These are phyloP conservation scores for Tamias sibiricus DNA, from an alignment of 2,113 vertebrate species.

Conservation along the genomic window DNA sequence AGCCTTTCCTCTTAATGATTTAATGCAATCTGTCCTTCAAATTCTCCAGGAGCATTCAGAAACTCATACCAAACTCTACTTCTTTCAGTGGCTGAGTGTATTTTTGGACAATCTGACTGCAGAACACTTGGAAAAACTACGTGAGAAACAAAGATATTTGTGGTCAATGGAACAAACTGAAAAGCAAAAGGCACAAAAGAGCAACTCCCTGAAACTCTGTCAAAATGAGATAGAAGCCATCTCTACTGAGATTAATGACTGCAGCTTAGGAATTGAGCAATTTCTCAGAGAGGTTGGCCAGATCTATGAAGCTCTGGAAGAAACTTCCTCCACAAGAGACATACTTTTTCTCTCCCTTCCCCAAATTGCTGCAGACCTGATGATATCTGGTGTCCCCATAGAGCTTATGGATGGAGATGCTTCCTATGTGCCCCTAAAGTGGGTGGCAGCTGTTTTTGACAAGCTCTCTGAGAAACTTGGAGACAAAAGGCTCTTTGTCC, in stretches of 20 bases:
- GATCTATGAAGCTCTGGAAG: conserved; percentile 87
- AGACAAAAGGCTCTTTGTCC: conserved; percentile 87
- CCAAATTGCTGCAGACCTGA: conserved; percentile 86
- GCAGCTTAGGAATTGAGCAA: conserved; percentile 85
- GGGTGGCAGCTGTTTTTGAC: conserved; percentile 88
- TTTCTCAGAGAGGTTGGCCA: conserved; percentile 88
- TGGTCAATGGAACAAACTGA: conserved; percentile 75
- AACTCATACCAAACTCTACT: conserved; percentile 78
- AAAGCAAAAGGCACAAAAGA: conserved; percentile 75
- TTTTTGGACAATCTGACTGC: conserved; percentile 76
- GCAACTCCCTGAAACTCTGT: neutral
- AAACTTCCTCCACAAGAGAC: neutral
- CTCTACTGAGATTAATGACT: conserved; percentile 74
- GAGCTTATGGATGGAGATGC: conserved; percentile 92
- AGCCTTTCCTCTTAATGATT: conserved; percentile 73
- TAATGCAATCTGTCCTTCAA: conserved; percentile 76
- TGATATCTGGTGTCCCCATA: conserved; percentile 87
- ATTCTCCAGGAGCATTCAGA: conserved; percentile 60
- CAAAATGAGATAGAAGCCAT: conserved; percentile 79
- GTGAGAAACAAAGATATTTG: conserved; percentile 73
- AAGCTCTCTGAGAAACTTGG: conserved; percentile 85
- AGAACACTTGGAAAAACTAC: conserved; percentile 69
- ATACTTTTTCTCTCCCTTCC: conserved; percentile 75
- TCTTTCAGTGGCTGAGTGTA: conserved; percentile 84
- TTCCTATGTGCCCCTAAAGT: conserved; percentile 87